Evolutionary conservation across 1,140 invertebrate species (phyloP).

Genomic region (Muscidifurax raptorellus): DNA sequence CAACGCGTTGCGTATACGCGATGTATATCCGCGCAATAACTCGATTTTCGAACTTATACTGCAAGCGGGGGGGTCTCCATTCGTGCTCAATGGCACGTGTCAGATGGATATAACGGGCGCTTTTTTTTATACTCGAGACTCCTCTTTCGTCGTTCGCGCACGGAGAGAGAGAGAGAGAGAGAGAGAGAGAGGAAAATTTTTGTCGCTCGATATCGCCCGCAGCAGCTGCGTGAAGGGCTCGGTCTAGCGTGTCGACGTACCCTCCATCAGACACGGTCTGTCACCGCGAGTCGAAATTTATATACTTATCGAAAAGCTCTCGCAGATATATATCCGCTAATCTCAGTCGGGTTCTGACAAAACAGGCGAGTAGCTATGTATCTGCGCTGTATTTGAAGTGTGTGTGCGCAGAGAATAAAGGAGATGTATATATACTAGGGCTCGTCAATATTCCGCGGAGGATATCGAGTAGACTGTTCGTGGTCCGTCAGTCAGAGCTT

Average conservation of each 20-base stretch:
- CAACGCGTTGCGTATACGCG: no score
- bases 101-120: conserved; percentile 71
- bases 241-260: conserved; percentile 65
- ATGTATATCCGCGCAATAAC: conserved; percentile 60
- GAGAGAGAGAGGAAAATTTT: background rate
- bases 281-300: conserved; percentile 67
- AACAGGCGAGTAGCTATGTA: background rate
- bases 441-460: background rate
- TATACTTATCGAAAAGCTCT: background rate
- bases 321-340: conserved; percentile 32
- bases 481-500: conserved; percentile 14
- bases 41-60: conserved; percentile 73
- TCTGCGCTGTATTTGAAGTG: background rate
- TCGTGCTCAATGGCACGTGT: conserved; percentile 74
- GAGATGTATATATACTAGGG: no score
- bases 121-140: conserved; percentile 44
- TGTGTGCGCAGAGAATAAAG: background rate
- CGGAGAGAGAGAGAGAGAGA: background rate
- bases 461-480: conserved; percentile 8
- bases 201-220: background rate
- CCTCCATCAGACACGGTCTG: conserved; percentile 73
- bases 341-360: background rate
- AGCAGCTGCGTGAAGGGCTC: background rate
- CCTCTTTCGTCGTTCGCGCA: conserved; percentile 35
- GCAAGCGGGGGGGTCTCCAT: no score